Base-by-base conservation (phyloP, 2,888 invertebrate genomes). In the Drosophila rubida region DNA sequence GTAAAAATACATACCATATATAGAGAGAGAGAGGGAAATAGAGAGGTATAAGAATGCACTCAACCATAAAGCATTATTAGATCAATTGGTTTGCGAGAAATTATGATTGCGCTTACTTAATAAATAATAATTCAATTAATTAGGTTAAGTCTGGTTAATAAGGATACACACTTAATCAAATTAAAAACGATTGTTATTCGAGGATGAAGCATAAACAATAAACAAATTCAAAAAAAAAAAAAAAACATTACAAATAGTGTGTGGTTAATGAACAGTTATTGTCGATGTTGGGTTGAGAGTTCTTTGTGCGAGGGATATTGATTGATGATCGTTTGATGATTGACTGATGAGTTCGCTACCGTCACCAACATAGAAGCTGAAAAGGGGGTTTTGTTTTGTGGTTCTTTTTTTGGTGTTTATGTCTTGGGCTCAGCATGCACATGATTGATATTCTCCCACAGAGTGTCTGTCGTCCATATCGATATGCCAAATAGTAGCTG, bases 401-500 rank as follows among this genome's bases (percentile, higher is more conserved):
- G n/a, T n/a, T n/a, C n/a, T n/a, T 57, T 11, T 9, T 39, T 9
- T 25, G 27, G 48, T 27, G 39, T 19, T 13, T 49, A 14, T 25
- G 49, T 11, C 35, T 25, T 37, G 13, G 14, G 13, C 5, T 44
- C 32, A 6, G 45, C 37, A 30, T 44, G 30, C 22, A 32, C 32
- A 16, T 59, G 7, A 48, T 32, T 35, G 7, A 53, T 19, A 23
- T 50, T 50, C 6, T 70, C 48, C 46, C 70, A 74, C 23, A 62
- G 41, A 13, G 46, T 44, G 23, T 54, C 51, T 44, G 23, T 54
- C 51, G 50, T 78, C 70, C 48, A 75, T 25, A 35, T 55, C 16
- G 13, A 63, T 41, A 46, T 58, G 57, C 69, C 75, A 74, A 19
- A 32, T 32, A 5, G 11, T n/a, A 32, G 11, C 32, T 32, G 32